phyloP scores from a whole-genome alignment of 2,888 invertebrate species.

The Callyntrura sp. region DNA sequence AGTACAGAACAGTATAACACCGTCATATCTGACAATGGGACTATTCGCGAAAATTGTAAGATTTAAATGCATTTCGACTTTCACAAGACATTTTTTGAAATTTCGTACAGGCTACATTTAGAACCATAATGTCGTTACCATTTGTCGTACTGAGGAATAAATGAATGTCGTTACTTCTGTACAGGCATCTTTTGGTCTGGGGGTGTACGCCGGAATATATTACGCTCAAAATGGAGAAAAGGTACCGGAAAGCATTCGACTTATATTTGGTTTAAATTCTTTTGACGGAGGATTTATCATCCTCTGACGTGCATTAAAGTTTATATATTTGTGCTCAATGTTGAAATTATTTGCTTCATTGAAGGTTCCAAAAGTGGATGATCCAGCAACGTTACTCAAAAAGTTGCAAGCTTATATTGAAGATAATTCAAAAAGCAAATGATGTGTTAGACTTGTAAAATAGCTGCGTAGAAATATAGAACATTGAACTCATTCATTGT shows the following conservation, averaged over 20 bases:
- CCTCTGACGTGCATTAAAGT: too few species aligned
- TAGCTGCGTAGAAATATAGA: background rate
- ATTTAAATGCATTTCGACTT: too few species aligned
- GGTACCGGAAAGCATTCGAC: conserved; percentile 53
- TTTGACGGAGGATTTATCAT: too few species aligned
- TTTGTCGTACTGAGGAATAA: background rate
- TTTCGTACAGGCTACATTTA: too few species aligned
- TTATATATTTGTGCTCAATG: too few species aligned
- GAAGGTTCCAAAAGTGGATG: conserved; percentile 94
- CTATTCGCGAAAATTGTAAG: conserved; percentile 77
- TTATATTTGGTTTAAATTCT: background rate
- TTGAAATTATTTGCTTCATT: conserved; percentile 79
- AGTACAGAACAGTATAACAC: too few species aligned
- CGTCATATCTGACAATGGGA: conserved; percentile 64
- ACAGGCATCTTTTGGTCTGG: conserved; percentile 89
- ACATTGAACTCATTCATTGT: too few species aligned
- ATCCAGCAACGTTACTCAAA: conserved; percentile 90
- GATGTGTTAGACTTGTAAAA: background rate
- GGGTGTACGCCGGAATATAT: conserved; percentile 91
- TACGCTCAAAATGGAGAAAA: conserved; percentile 90
- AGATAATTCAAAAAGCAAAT: conserved; percentile 86
- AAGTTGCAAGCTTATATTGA: conserved; percentile 90
- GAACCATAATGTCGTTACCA: too few species aligned
- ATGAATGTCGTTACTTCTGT: background rate
- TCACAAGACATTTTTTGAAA: too few species aligned